These are phyloP conservation scores for Drosophila tanythrix DNA, from an alignment of 2,888 invertebrate genomes.

Conservation along the genomic window DNA sequence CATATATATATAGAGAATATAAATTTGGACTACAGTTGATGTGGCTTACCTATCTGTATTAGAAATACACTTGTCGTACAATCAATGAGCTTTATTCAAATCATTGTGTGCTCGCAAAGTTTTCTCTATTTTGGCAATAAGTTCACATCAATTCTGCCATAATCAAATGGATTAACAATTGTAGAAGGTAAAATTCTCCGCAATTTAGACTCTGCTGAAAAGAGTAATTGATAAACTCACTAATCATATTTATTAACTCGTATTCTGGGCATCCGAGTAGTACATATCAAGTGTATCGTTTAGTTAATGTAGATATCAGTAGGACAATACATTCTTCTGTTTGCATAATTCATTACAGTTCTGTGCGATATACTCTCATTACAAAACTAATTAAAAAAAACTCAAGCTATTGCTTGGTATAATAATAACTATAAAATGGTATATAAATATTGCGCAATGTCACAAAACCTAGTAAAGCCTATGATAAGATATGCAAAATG, in stretches of 20 bases:
- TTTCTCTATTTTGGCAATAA: not conserved
- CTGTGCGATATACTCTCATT: not conserved
- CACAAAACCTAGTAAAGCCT: not conserved
- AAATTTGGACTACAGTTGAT: not conserved
- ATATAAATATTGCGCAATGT: not conserved
- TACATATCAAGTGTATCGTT: conserved; percentile 11
- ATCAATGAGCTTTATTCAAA: not conserved
- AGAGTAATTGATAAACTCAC: conserved; percentile 9
- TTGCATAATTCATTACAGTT: not conserved
- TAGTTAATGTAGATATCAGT: conserved; percentile 2
- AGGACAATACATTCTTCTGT: not conserved
- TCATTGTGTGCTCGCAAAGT: not conserved
- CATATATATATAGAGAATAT: not conserved
- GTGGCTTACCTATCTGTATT: not conserved
- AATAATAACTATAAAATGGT: not conserved
- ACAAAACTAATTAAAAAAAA: not conserved
- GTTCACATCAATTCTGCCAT: not conserved
- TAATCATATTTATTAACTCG: conserved; percentile 32
- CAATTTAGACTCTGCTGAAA: not conserved
- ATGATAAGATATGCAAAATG: not conserved
- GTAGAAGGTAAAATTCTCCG: not conserved
- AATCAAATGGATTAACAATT: not conserved
- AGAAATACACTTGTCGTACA: not conserved
- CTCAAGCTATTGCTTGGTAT: not conserved
- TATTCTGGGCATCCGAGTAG: conserved; percentile 9